Base-by-base conservation (phyloP, 2,797 vertebrate genomes). In the Betta splendens region DNA sequence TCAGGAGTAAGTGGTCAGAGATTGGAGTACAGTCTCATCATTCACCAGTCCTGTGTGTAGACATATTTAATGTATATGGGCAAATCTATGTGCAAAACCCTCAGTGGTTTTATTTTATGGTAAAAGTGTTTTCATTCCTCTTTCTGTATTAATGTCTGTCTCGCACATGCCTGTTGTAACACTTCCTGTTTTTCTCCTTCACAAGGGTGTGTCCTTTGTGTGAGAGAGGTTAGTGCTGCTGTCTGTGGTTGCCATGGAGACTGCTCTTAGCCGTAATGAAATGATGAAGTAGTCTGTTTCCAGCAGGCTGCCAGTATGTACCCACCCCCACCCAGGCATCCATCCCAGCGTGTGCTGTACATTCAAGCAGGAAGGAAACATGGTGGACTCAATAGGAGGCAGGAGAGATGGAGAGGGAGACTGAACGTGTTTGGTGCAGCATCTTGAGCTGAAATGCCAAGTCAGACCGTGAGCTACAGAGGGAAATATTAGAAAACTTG, bases 151-250 rank as follows among this genome's bases (percentile, higher is more conserved):
- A 54, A n/a, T 51, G 10, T 17, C n/a, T 26, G 37, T 33, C 16
- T 20, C 8, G 12, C 38, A 48, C 25, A 13, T 4, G 7, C 59
- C 35, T 53, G 17, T 28, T 71, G 13, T 23, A 50, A 45, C 65
- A 85, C 73, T 89, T 87, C 83, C 84, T 78, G 85, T 89, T 86
- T 80, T 81, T 73, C 65, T 80, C 68, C 65, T 69, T 51, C 37
- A 66, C 77, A 75, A 81, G 84, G 87, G 87, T 47, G 87, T 87
- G 86, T 86, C 83, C 80, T 85, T 83, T 86, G 82, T 86, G 77
- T 43, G 53, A 80, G 64, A 26, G 70, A 76, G 64, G 79, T 71
- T 82, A 72, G 77, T 42, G 60, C 83, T 81, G 71, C 77, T 64
- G 31, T 87, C 73, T 39, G 3, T 29, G 76, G 82, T 90, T 88